Conservation (phyloP, 2,113 vertebrate species). For the Oncorhynchus keta region DNA sequence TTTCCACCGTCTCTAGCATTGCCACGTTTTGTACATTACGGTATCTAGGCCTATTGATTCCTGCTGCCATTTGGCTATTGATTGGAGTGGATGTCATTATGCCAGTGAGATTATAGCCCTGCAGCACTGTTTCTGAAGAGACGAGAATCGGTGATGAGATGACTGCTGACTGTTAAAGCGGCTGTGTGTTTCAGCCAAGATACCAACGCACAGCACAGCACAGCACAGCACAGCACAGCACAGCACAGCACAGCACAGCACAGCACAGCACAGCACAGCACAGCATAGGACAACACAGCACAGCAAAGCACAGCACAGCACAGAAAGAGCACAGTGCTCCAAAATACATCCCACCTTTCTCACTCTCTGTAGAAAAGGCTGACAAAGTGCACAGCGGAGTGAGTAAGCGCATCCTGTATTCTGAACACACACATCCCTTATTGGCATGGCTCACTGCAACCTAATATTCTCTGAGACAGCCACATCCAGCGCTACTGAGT, state of each 20-base stretch:
- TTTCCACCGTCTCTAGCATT: conserved; percentile 10
- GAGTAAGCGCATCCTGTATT: conserved; percentile 45
- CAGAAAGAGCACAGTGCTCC: conserved; percentile 5
- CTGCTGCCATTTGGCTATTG: conserved; percentile 64
- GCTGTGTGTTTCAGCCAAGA: conserved; percentile 23
- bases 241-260: not conserved
- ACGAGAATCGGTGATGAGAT: conserved; percentile 52
- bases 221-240: not conserved
- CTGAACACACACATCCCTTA: conserved; percentile 10
- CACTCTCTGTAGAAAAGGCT: not conserved
- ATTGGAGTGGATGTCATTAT: conserved; percentile 69
- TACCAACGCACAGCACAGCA: conserved; percentile 53
- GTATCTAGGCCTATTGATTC: conserved; percentile 54
- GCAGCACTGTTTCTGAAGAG: conserved; percentile 50
- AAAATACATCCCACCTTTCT: not conserved
- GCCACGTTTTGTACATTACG: conserved; percentile 52
- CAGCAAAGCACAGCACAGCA: conserved; percentile 24
- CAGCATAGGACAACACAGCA: not conserved
- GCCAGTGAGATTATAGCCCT: conserved; percentile 63
- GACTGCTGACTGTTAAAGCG: conserved; percentile 34
- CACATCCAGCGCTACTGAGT: conserved; percentile 32
- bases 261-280: conserved; percentile 22
- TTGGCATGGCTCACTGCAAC: conserved; percentile 32
- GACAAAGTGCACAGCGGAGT: conserved; percentile 13
- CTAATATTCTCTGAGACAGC: conserved; percentile 53